Percentiles rank a stretch among this genome's conserved stretches.
Conservation (phyloP, 2,797 vertebrate genomes). For the Brotogeris chrysoptera region DNA sequence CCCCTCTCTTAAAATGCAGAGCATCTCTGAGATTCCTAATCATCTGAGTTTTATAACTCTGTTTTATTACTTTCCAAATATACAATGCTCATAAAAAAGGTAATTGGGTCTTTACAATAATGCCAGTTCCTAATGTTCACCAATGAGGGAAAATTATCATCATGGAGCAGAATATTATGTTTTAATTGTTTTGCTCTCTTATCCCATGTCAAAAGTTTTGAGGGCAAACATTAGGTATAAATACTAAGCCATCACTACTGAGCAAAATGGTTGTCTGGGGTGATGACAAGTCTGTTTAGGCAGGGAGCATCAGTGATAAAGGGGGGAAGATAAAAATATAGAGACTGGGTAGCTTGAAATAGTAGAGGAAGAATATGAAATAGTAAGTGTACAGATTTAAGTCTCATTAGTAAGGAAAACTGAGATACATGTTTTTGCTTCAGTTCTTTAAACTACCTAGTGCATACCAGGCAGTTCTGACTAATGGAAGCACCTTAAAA, state of each 20-base stretch:
- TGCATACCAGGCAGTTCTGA: background rate
- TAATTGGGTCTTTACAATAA: conserved; percentile 73
- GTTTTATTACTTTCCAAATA: conserved; percentile 73
- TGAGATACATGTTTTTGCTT: background rate
- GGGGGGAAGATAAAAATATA: background rate
- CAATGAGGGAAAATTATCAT: conserved; percentile 58
- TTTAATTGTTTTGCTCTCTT: conserved; percentile 51
- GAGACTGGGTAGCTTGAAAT: background rate
- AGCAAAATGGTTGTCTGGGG: background rate
- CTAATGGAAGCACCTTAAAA: background rate
- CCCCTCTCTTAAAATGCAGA: conserved; percentile 60
- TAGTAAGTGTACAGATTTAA: background rate
- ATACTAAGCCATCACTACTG: background rate
- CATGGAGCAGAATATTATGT: conserved; percentile 42
- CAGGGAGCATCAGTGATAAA: background rate
- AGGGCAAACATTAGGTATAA: conserved; percentile 6
- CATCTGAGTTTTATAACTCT: conserved; percentile 69
- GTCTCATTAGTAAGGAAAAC: background rate
- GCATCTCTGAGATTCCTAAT: conserved; percentile 62
- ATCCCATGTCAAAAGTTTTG: conserved; percentile 29
- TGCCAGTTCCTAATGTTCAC: conserved; percentile 65
- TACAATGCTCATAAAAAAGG: conserved; percentile 69
- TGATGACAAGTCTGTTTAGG: background rate
- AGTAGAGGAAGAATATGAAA: background rate
- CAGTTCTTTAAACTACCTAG: background rate